Conservation (phyloP, 2,113 vertebrate genomes). For the Cardinalis cardinalis region DNA sequence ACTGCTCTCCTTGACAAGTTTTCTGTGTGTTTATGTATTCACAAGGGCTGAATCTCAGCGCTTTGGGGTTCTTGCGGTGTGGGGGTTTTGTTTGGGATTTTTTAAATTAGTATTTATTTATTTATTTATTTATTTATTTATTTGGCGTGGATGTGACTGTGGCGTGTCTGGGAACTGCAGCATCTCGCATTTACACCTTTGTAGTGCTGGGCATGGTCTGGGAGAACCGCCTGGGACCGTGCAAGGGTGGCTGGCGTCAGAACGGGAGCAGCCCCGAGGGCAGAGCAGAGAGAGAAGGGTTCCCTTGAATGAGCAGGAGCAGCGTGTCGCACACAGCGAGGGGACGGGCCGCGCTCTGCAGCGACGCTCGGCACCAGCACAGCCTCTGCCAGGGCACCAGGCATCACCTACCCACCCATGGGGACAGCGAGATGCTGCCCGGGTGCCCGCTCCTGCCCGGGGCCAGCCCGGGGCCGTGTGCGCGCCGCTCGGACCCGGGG, state of each 20-base stretch:
- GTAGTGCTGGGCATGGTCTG: background rate
- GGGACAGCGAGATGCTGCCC: background rate
- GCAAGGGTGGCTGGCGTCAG: background rate
- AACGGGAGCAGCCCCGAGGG: background rate
- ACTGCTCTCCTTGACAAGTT: background rate
- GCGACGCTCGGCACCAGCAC: background rate
- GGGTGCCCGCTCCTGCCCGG: rapidly evolving
- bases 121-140: background rate
- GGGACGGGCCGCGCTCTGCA: background rate
- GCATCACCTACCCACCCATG: rapidly evolving
- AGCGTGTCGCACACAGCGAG: background rate
- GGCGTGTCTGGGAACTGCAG: background rate
- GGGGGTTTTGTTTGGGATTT: background rate
- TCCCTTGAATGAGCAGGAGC: background rate
- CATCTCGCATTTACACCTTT: background rate
- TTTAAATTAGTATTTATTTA: too few species aligned
- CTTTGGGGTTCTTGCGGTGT: background rate
- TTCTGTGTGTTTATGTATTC: background rate
- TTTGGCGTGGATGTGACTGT: background rate
- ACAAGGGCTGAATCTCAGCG: background rate
- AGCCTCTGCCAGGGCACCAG: rapidly evolving
- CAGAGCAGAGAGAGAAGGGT: background rate
- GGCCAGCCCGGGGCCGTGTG: rapidly evolving
- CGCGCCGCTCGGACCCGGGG: background rate
- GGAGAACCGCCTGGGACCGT: background rate